These are phyloP conservation scores for Conops quadrifasciatus DNA, from an alignment of 2,888 invertebrate genomes.

Conservation along the genomic window DNA sequence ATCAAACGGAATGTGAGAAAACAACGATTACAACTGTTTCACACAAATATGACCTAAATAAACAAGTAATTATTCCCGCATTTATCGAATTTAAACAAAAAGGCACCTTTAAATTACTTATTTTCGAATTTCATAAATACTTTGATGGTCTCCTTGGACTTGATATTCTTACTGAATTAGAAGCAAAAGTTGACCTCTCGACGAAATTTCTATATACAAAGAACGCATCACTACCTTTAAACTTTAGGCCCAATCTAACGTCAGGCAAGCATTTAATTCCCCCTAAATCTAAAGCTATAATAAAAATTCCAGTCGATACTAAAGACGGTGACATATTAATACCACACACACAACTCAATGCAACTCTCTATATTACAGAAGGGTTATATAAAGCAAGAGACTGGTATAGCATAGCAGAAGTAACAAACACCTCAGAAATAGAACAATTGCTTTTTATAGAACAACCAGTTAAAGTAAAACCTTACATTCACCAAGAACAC, in stretches of 20 bases:
- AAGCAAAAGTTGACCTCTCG: conserved; percentile 29
- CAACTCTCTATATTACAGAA: background rate
- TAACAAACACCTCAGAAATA: background rate
- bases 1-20: conserved; percentile 7
- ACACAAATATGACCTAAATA: too few relatives aligned
- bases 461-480: conserved; percentile 1
- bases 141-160: conserved; percentile 37
- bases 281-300: conserved; percentile 19
- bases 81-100: conserved; percentile 35
- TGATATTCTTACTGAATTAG: conserved; percentile 13
- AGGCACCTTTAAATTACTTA: conserved; percentile 32
- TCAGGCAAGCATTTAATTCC: conserved; percentile 25
- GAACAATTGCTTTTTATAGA: background rate
- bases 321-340: conserved; percentile 7
- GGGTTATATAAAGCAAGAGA: conserved; percentile 1
- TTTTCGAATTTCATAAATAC: conserved; percentile 40
- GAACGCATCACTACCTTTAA: conserved; percentile 3
- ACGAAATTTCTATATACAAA: conserved; percentile 21
- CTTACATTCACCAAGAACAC: background rate
- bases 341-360: background rate
- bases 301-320: conserved; percentile 28
- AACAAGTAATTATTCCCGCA: conserved; percentile 25
- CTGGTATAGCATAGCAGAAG: conserved; percentile 7
- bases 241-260: conserved; percentile 27
- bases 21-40: conserved; percentile 27